These are phyloP conservation scores for Smutsia gigantea DNA, from an alignment of 2,797 vertebrate genomes.

Conservation along the genomic window DNA sequence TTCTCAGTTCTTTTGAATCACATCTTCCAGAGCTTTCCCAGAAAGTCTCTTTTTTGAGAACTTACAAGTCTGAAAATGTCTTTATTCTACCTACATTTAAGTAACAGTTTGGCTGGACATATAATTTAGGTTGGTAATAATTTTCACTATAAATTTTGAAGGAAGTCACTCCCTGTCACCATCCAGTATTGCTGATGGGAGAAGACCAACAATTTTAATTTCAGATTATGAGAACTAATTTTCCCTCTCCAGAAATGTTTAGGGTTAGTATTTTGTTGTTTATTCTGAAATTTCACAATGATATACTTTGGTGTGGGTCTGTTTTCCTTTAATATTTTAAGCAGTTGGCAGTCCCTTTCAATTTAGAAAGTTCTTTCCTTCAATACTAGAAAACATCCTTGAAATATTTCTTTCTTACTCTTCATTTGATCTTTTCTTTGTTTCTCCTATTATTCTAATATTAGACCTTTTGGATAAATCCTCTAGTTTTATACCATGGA, in stretches of 20 bases:
- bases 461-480: background rate
- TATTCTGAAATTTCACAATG: conserved; percentile 30
- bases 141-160: background rate
- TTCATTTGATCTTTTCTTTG: conserved; percentile 31
- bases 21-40: background rate
- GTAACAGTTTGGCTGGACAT: background rate
- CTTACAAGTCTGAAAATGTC: background rate
- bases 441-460: background rate
- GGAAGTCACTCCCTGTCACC: background rate
- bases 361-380: conserved; percentile 4
- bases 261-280: background rate
- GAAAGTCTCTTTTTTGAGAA: background rate
- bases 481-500: background rate
- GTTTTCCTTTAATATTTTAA: background rate
- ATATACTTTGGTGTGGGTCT: background rate
- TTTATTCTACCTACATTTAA: conserved; percentile 11
- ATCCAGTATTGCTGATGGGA: background rate
- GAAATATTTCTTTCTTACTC: background rate
- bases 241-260: background rate
- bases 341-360: background rate
- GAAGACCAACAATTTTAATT: conserved; percentile 37
- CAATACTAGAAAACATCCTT: background rate
- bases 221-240: background rate
- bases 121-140: background rate
- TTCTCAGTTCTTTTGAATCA: background rate